Base-by-base conservation (phyloP, 1,140 invertebrate species). In the Eupeodes corollae region DNA sequence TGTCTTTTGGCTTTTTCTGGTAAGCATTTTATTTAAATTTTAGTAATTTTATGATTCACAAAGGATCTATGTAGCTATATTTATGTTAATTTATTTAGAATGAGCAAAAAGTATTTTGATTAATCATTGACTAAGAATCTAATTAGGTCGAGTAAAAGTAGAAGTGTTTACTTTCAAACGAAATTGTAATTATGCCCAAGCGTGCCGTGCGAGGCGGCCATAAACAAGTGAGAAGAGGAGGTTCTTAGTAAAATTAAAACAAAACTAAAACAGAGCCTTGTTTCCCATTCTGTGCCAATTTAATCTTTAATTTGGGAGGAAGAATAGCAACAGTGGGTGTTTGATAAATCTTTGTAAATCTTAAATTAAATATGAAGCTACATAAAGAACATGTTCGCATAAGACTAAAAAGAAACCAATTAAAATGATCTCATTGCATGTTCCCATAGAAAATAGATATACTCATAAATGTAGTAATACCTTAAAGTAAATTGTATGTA, bases 1-100 rank as follows among this genome's bases (percentile, higher is more conserved):
- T 47, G 59, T 83, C 39, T 93, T 93, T 73, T 90, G 86, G 82
- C 81, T 82, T 63, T 73, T 91, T 51, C 85, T 95, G 89, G 90
- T 93, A 75, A 75, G 73, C 70, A 12, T 50, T 26, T 37, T 39
- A 35, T 16, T 46, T 49, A 13, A 44, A 14, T 14, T 18, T 9
- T 37, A 37, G 51, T 13, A n/a, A 30, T 45, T 18, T 12, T 18
- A 15, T 32, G 42, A 44, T 32, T 30, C 39, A 49, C 26, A 45
- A n/a, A n/a, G n/a, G n/a, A n/a, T 34, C 47, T 8, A 26, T 35
- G 14, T 34, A 18, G 38, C 12, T 16, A 30, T 21, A 18, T 38
- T 44, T 33, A 38, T 48, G 35, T 10, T 46, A 26, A 14, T 47
- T 33, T 2, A 15, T n/a, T 14, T 45, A 45, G n/a, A 21, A 45